These are phyloP conservation scores for Caenorhabditis sp. DNA, from an alignment of 2,888 invertebrate genomes.

Conservation along the genomic window DNA sequence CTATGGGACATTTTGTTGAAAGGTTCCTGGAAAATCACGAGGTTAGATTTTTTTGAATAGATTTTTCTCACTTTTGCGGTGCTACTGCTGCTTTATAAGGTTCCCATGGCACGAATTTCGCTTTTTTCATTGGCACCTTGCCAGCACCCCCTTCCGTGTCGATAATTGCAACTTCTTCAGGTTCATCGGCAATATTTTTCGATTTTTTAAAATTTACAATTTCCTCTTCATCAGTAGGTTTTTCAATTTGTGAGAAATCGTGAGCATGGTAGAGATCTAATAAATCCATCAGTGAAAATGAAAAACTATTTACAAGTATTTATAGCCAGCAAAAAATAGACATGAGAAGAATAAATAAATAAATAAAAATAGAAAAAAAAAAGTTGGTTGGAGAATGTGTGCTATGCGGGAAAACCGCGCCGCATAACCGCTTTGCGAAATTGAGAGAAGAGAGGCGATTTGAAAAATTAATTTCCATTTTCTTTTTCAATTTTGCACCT, in stretches of 20 bases:
- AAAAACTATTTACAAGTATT: neutral
- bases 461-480: neutral
- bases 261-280: slow-evolving; percentile 52
- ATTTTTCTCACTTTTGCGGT: slow-evolving; percentile 10
- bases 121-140: slow-evolving; percentile 14
- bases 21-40: neutral
- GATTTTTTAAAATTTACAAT: slow-evolving; percentile 7
- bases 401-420: slow-evolving; percentile 1
- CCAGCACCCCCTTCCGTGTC: neutral
- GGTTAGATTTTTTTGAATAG: neutral
- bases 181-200: neutral
- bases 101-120: slow-evolving; percentile 61
- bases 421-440: neutral
- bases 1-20: slow-evolving; percentile 26
- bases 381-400: neutral
- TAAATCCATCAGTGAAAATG: slow-evolving; percentile 32
- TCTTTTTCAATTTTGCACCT: neutral
- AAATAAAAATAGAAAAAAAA: slow-evolving; percentile 21
- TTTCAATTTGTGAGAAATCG: slow-evolving; percentile 29
- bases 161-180: neutral
- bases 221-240: slow-evolving; percentile 15
- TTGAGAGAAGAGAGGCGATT: neutral
- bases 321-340: too few species aligned
- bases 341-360: neutral
- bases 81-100: slow-evolving; percentile 56